Percentiles rank a stretch among this genome's conserved stretches.
These are phyloP conservation scores for Tokudaia tokunoshimensis DNA, from an alignment of 2,797 vertebrate genomes.

Conservation along the genomic window DNA sequence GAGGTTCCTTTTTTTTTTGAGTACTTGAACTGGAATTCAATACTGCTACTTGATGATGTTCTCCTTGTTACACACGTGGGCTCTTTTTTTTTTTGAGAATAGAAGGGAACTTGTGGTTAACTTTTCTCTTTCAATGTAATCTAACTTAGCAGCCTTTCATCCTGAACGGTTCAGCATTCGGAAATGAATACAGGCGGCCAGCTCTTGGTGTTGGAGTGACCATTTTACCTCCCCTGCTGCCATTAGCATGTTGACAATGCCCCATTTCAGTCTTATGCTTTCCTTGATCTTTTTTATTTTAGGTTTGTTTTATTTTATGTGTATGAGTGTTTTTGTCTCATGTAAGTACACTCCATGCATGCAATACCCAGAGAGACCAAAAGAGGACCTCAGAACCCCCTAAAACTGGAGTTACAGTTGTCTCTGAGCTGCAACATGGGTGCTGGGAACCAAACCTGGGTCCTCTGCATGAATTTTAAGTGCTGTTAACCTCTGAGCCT, in stretches of 20 bases:
- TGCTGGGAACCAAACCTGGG: neutral
- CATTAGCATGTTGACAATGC: neutral
- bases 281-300: neutral
- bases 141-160: neutral
- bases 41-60: neutral
- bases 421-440: neutral
- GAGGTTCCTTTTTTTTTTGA: neutral
- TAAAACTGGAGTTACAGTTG: neutral
- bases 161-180: neutral
- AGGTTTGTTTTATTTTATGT: neutral
- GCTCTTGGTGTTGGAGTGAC: neutral
- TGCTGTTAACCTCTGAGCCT: neutral
- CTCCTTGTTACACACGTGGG: neutral
- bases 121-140: neutral
- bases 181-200: neutral
- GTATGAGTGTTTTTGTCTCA: neutral
- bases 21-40: constrained; percentile 6
- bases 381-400: neutral
- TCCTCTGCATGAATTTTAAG: neutral
- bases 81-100: neutral
- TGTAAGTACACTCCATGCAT: neutral
- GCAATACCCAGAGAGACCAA: neutral
- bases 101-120: neutral
- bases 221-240: neutral
- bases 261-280: neutral